These are phyloP conservation scores for Shinisaurus crocodilurus DNA, from an alignment of 2,113 vertebrate species.

Conservation along the genomic window DNA sequence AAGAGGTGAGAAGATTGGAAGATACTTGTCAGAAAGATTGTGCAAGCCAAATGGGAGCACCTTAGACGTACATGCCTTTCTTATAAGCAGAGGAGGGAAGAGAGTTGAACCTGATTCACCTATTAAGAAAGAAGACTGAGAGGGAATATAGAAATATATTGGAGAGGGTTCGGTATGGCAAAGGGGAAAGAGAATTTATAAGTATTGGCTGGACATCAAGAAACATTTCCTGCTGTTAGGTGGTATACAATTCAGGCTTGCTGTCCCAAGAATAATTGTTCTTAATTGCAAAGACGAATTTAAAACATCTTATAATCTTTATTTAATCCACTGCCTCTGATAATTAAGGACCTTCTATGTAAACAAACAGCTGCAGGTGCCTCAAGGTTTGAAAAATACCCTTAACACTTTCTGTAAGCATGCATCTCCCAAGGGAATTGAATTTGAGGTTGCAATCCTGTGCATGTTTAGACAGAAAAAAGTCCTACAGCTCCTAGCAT, in stretches of 20 bases:
- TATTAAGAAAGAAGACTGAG: neutral
- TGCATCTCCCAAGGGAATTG: neutral
- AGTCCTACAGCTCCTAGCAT: no score
- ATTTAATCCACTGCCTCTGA: neutral
- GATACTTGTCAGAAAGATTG: neutral
- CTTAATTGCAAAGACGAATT: neutral
- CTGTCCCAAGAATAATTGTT: neutral
- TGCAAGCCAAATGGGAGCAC: neutral
- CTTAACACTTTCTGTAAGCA: neutral
- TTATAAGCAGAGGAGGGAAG: neutral
- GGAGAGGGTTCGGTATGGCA: neutral
- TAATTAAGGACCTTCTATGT: neutral
- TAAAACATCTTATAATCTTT: no score
- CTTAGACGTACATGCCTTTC: neutral
- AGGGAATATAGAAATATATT: neutral
- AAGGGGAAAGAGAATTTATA: neutral
- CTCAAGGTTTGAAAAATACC: neutral
- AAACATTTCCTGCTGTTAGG: neutral
- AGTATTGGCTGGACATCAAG: neutral
- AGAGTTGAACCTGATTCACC: neutral
- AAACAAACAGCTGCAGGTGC: neutral
- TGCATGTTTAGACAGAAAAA: no score
- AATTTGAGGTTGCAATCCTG: neutral
- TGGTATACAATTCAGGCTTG: neutral
- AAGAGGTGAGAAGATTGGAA: neutral